Percentiles rank a stretch among this genome's conserved stretches.
These are phyloP conservation scores for Tenodera sinensis DNA, from an alignment of 2,888 invertebrate species.

Conservation along the genomic window DNA sequence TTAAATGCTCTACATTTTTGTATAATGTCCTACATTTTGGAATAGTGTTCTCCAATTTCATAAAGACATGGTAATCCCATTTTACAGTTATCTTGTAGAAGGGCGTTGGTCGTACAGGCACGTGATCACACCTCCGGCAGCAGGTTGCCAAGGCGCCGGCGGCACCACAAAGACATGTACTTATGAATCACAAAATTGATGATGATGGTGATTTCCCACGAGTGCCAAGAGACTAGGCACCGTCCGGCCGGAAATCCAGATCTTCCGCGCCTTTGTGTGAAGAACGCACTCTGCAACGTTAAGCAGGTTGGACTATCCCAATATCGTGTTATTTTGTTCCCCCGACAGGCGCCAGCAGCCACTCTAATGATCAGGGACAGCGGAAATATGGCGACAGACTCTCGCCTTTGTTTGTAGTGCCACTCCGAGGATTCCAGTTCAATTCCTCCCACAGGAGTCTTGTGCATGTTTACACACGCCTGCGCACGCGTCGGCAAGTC, in stretches of 20 bases:
- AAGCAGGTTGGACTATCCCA: background rate
- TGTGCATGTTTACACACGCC: background rate
- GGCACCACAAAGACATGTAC: background rate
- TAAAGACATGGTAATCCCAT: too few relatives aligned
- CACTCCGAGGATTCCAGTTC: background rate
- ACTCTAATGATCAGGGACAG: slow-evolving; percentile 1
- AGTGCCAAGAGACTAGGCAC: background rate
- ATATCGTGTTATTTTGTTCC: background rate
- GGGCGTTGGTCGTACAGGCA: too few relatives aligned
- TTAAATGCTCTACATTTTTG: too few relatives aligned
- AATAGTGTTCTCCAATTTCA: too few relatives aligned
- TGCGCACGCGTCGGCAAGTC: too few relatives aligned
- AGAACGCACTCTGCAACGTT: background rate
- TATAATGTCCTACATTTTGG: too few relatives aligned
- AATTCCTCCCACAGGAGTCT: background rate
- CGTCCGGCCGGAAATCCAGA: background rate
- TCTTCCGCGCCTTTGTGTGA: background rate
- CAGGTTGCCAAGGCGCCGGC: background rate
- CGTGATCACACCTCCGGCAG: too few relatives aligned
- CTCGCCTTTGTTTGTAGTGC: background rate
- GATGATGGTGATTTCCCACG: background rate
- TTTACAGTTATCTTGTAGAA: too few relatives aligned
- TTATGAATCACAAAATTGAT: background rate
- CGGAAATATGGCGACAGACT: slow-evolving; percentile 5
- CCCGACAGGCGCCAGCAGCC: background rate